Base-by-base conservation (phyloP, 2,113 vertebrate genomes). In the Hypanus sabinus region DNA sequence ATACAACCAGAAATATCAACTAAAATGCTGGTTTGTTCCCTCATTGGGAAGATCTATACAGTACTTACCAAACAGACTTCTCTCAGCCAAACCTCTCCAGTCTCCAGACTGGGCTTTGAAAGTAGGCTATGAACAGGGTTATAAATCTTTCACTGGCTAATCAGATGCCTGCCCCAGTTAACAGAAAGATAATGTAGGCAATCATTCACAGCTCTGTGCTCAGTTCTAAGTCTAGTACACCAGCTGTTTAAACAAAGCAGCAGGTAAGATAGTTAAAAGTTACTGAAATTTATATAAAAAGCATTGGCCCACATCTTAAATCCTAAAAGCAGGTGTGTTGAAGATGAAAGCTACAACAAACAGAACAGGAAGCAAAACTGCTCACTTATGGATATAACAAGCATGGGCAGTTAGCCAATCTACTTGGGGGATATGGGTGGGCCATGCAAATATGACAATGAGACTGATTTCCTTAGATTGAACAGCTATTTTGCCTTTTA, bases 61-160 rank as follows among this genome's bases (percentile, higher is more conserved):
- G 46, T 46, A 65, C 85, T 90, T 27, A 90, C 85, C 4, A n/a
- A 65, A 33, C 38, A 62, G 85, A 90, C 62, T 68, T 5, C 2
- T 60, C 83, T 18, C 11, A 7, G 16, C 16, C 60, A 33, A 33
- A 8, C 30, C 60, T 7, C 60, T 90, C 85, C 85, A 33, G 85
- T n/a, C 85, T 65, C 30, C 18, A 93, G 27, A 73, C 68, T 27
- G 10, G 16, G 70, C 70, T 73, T 73, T 73, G 70, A 92, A 92
- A 93, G 22, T 75, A 36, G 68, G 91, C 91, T 93, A 55, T 93
- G 55, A 46, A 73, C 91, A 73, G 3, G 24, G 65, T 18, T 8
- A 46, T 38, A 93, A 93, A 93, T 30, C 91, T 46, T 93, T 18
- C 30, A 70, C 38, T 75, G 91, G 55, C 36, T 93, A 93, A 93